Evolutionary conservation across 92 coral and sea anemone genomes (phyloP).

Genomic region (Parazoanthus swiftii): DNA sequence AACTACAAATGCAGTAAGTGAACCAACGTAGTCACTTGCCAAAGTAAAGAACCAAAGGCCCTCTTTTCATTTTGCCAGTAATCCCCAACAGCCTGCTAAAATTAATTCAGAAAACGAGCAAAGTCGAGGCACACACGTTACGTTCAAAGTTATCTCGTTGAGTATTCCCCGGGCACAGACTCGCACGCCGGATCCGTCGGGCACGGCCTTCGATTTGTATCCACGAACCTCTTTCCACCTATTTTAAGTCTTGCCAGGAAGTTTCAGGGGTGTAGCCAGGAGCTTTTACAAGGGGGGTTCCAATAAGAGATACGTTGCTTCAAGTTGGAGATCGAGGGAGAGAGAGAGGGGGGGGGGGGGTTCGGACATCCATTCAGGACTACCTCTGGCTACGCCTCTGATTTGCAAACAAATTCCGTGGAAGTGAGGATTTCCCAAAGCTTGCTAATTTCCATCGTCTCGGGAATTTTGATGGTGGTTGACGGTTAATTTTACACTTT

Average conservation of each 20-base stretch:
- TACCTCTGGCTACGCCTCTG: too few species aligned
- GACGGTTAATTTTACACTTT: too few species aligned
- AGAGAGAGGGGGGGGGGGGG: too few species aligned
- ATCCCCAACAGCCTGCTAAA: background rate
- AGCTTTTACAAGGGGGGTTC: background rate
- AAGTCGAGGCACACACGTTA: background rate
- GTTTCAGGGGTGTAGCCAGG: background rate
- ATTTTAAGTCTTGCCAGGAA: background rate
- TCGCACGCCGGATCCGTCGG: background rate
- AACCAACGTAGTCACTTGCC: background rate
- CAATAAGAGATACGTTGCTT: too few species aligned
- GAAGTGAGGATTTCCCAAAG: background rate
- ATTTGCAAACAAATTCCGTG: background rate
- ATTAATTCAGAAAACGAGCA: background rate
- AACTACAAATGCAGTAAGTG: too few species aligned
- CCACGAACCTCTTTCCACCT: background rate
- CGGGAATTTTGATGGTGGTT: background rate
- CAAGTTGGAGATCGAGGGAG: too few species aligned
- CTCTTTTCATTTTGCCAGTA: background rate
- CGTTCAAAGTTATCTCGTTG: background rate
- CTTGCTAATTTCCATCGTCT: background rate
- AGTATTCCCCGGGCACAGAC: background rate
- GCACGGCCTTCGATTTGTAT: background rate
- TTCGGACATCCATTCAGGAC: too few species aligned
- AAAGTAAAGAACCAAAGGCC: background rate